Base-by-base conservation (phyloP, 92 coral and sea anemone genomes). In the Heliopora coerulea region DNA sequence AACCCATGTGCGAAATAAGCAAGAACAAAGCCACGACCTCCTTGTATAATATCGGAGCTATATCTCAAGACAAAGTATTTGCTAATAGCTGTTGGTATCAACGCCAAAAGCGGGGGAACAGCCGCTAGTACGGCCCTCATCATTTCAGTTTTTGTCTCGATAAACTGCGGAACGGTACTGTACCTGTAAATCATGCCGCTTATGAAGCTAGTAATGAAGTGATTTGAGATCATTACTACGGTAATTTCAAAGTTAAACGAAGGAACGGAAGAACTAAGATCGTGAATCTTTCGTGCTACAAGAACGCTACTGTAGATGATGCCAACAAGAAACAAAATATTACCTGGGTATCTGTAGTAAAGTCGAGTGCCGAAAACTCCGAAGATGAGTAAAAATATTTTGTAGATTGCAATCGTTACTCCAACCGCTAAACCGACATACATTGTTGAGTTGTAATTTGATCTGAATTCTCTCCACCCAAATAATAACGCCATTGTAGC, bases 21-120 rank as follows among this genome's bases (percentile, higher is more conserved):
- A 0, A 86, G 35, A 40, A 69, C 79, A 63, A 86, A 46, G 5
- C 80, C 62, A 0, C 65, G 68, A 0, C 87, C 90, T 17, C 88
- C 83, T 28, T 86, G 84, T 3, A 74, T 76, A 34, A 83, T 60
- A 14, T 73, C 82, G 2, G 54, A 57, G 54, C 52, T 46, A 6
- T 81, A 78, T 24, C 83, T 83, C 0, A 80, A 79, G 12, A 76
- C 82, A 17, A 62, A 20, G 68, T 62, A 39, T 21, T 39, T 62
- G 14, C 42, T 31, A 1, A 62, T 30, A 8, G 49, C 68, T 1
- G 49, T 62, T 8, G 68, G 68, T 8, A 86, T 8, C 1, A 79
- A 68, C 13, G 82, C 24, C 20, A 89, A 15, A 14, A 86, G 58
- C 8, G 96, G 90, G 8, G 33, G 3, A 28, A 28, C 11, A 8